Percentiles rank a stretch among this genome's conserved stretches.
These are phyloP conservation scores for Helicoverpa armigera DNA, from an alignment of 1,140 invertebrate species.

Conservation along the genomic window DNA sequence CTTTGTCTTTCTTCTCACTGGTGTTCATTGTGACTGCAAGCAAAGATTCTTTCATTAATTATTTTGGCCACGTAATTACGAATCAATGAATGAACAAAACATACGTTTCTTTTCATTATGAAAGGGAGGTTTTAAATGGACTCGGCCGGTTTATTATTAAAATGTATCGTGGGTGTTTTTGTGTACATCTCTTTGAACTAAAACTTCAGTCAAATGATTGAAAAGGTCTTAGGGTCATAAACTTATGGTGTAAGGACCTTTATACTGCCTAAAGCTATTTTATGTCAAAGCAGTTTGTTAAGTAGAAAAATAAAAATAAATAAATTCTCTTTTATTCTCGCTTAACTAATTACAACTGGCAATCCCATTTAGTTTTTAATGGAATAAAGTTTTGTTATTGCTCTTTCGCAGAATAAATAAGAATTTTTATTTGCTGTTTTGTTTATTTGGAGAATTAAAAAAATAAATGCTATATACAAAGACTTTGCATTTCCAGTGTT, in stretches of 20 bases:
- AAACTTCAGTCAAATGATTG: neutral
- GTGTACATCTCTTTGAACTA: neutral
- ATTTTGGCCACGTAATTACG: too few relatives aligned
- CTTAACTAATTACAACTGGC: neutral
- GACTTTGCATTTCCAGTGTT: too few relatives aligned
- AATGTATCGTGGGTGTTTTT: neutral
- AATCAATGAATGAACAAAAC: too few relatives aligned
- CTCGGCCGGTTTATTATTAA: too few relatives aligned
- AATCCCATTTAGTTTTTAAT: conserved; percentile 1
- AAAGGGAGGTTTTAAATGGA: too few relatives aligned
- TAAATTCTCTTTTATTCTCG: neutral
- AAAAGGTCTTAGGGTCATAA: neutral
- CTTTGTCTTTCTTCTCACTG: too few relatives aligned
- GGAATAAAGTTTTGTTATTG: neutral
- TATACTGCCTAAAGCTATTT: neutral
- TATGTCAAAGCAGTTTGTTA: neutral
- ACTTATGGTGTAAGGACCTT: neutral
- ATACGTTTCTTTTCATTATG: too few relatives aligned
- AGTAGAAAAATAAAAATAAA: neutral
- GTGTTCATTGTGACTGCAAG: too few relatives aligned
- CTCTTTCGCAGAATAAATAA: neutral
- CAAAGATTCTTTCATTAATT: too few relatives aligned
- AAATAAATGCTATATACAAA: too few relatives aligned
- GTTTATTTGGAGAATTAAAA: too few relatives aligned
- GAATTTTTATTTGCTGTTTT: neutral